These are phyloP conservation scores for Pseudorasbora parva DNA, from an alignment of 2,113 vertebrate species.

Conservation along the genomic window DNA sequence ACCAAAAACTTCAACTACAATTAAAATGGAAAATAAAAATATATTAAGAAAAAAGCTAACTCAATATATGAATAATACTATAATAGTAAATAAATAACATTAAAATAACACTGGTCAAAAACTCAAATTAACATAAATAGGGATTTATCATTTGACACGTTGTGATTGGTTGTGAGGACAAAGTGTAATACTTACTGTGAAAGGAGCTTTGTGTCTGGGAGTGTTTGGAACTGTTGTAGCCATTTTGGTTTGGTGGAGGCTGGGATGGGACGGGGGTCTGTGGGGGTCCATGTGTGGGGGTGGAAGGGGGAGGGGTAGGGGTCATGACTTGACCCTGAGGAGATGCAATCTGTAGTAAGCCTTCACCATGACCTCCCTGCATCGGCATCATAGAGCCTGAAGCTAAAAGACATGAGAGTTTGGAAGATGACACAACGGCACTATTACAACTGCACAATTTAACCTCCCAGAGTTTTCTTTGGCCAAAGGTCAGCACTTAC, in stretches of 20 bases:
- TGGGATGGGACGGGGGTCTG: slow-evolving; percentile 67
- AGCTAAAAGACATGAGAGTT: slow-evolving; percentile 53
- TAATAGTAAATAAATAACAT: neutral
- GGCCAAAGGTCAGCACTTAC: slow-evolving; percentile 30
- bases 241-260: slow-evolving; percentile 64
- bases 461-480: neutral
- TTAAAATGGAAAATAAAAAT: neutral
- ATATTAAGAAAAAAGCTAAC: neutral
- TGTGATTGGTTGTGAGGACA: neutral
- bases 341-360: slow-evolving; percentile 70
- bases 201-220: slow-evolving; percentile 64
- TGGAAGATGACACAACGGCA: neutral
- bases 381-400: slow-evolving; percentile 72
- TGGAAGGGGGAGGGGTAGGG: slow-evolving; percentile 64
- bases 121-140: neutral
- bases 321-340: slow-evolving; percentile 72
- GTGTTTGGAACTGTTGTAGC: slow-evolving; percentile 60
- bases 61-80: no score
- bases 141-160: neutral
- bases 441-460: neutral
- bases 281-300: slow-evolving; percentile 64
- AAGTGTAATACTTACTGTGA: slow-evolving; percentile 69
- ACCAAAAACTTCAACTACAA: neutral
- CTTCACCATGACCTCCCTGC: slow-evolving; percentile 67
- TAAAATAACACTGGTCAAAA: neutral